Conservation (phyloP, 2,113 vertebrate species). For the Australoheros scitulus region DNA sequence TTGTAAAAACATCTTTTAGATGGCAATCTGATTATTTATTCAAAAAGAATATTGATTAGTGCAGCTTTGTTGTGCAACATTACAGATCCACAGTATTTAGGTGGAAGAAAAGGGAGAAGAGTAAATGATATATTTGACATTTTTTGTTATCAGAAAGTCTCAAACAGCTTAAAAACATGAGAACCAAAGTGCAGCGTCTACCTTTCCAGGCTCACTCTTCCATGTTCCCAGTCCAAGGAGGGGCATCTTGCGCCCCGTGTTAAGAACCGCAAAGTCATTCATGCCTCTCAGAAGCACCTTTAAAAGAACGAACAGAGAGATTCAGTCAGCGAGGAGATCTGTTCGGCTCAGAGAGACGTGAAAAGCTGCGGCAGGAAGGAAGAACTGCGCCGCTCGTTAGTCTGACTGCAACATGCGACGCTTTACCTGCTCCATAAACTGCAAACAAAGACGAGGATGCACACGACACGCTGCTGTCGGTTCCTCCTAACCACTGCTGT, state of each 20-base stretch:
- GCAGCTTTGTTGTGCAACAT: neutral
- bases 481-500: too few species aligned
- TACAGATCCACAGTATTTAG: neutral
- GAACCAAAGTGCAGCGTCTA: conserved; percentile 63
- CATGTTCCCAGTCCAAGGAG: conserved; percentile 94
- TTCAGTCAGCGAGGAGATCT: neutral
- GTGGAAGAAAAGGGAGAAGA: neutral
- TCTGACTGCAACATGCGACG: too few species aligned
- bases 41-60: neutral
- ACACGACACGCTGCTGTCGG: too few species aligned
- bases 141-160: neutral
- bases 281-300: conserved; percentile 79
- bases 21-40: neutral
- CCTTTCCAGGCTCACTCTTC: conserved; percentile 93
- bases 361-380: conserved; percentile 4
- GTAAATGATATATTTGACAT: neutral
- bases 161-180: neutral
- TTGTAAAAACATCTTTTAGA: neutral
- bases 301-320: conserved; percentile 26
- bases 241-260: conserved; percentile 94
- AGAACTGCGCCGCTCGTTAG: too few species aligned
- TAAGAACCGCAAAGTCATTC: conserved; percentile 80
- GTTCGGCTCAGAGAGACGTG: neutral
- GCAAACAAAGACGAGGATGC: neutral
- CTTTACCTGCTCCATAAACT: neutral